phyloP scores from a whole-genome alignment of 2,888 invertebrate genomes.

The Formica aserva region DNA sequence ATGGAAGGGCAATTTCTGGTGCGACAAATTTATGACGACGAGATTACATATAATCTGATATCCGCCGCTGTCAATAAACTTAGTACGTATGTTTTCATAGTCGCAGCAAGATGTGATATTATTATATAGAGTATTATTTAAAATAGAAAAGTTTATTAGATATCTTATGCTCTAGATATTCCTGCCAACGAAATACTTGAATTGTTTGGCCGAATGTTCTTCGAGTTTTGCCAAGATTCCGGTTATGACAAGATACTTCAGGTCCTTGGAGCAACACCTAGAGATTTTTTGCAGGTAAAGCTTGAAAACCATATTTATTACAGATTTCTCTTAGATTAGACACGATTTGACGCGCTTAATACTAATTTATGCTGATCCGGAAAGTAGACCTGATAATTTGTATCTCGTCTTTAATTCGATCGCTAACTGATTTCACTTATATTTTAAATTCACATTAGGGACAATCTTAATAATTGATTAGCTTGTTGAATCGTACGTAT shows the following conservation, averaged over 20 bases:
- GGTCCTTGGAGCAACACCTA: conserved; percentile 96
- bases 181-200: conserved; percentile 96
- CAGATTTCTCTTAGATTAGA: background rate
- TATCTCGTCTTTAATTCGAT: conserved; percentile 22
- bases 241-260: conserved; percentile 98
- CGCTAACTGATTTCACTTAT: conserved; percentile 6
- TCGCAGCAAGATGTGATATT: background rate
- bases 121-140: background rate
- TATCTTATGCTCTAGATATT: conserved; percentile 89
- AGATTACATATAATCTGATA: conserved; percentile 97
- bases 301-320: background rate
- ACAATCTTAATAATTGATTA: background rate
- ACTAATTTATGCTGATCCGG: background rate
- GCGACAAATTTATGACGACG: conserved; percentile 97
- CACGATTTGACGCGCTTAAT: background rate
- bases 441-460: conserved; percentile 9
- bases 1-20: conserved; percentile 99
- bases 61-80: conserved; percentile 96
- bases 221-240: conserved; percentile 98
- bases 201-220: conserved; percentile 97
- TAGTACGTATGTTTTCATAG: conserved; percentile 88
- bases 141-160: conserved; percentile 10
- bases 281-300: conserved; percentile 96
- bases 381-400: background rate
- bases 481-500: conserved; percentile 2